Evolutionary conservation across 2,888 invertebrate genomes (phyloP).

Genomic region (Zaprionus bogoriensis): DNA sequence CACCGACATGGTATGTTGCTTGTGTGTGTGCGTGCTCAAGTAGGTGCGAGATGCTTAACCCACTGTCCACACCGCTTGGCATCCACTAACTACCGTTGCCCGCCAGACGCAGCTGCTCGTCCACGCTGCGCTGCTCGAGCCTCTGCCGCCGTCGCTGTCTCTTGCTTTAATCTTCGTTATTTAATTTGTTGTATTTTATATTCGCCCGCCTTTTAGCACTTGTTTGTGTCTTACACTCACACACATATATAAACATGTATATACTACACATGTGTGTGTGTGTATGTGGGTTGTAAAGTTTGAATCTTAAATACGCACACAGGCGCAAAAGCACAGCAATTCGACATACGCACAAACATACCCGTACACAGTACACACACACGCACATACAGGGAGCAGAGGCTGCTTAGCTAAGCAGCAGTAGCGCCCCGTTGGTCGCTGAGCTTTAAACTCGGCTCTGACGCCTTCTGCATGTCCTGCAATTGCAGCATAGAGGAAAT

Average conservation of each 20-base stretch:
- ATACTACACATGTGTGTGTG: not conserved
- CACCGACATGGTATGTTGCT: not conserved
- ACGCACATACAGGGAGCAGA: not conserved
- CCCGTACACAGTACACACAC: slow-evolving; percentile 6
- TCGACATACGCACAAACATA: slow-evolving; percentile 6
- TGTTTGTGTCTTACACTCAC: slow-evolving; percentile 8
- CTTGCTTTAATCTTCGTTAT: slow-evolving; percentile 27
- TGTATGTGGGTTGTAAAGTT: slow-evolving; percentile 11
- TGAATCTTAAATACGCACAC: slow-evolving; percentile 16
- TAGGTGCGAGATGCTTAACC: slow-evolving; percentile 17
- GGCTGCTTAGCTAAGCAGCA: slow-evolving; percentile 14
- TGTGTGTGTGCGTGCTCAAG: not conserved
- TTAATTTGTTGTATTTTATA: slow-evolving; percentile 3
- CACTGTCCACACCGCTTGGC: slow-evolving; percentile 15
- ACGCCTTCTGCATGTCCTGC: slow-evolving; percentile 15
- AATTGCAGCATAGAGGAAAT: not conserved
- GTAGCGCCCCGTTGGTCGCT: slow-evolving; percentile 36
- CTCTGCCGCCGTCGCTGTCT: not conserved
- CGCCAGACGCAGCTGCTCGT: not conserved
- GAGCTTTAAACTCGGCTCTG: not conserved
- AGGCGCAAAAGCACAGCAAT: slow-evolving; percentile 12
- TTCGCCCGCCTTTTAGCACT: slow-evolving; percentile 23
- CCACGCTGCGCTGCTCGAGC: not conserved
- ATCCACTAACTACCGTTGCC: slow-evolving; percentile 22
- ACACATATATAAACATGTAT: too few relatives aligned